A percentile compares a stretch with the other conserved stretches of the same genome.
These are phyloP conservation scores for Tragelaphus buxtoni DNA, from an alignment of 2,113 vertebrate species.

Conservation along the genomic window DNA sequence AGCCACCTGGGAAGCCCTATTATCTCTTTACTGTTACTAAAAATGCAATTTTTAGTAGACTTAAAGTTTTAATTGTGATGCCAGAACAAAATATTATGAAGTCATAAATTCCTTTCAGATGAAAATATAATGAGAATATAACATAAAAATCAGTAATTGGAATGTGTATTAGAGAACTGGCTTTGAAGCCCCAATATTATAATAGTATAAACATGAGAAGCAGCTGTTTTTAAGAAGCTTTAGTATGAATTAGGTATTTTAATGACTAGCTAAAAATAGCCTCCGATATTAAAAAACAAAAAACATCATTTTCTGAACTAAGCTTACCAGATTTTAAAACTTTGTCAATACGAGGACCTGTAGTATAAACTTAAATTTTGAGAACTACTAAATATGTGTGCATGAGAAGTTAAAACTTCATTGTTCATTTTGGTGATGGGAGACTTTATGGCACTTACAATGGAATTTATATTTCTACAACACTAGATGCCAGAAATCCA, in stretches of 20 bases:
- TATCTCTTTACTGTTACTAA: not conserved
- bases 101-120: not conserved
- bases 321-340: not conserved
- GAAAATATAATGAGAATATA: not conserved
- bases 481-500: constrained; percentile 25
- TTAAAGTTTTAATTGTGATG: not conserved
- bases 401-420: not conserved
- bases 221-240: not conserved
- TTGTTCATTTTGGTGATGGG: not conserved
- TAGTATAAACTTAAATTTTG: not conserved
- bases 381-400: not conserved
- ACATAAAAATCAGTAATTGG: not conserved
- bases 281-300: not conserved
- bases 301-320: not conserved
- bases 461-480: not conserved
- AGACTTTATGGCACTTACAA: not conserved
- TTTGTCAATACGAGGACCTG: not conserved
- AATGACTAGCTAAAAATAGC: not conserved
- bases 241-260: not conserved
- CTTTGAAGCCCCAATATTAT: not conserved
- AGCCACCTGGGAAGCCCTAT: not conserved
- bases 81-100: not conserved
- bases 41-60: not conserved
- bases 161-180: not conserved
- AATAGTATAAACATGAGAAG: not conserved